These are phyloP conservation scores for Schizothorax lantsangensis DNA, from an alignment of 2,797 vertebrate species.

Conservation along the genomic window DNA sequence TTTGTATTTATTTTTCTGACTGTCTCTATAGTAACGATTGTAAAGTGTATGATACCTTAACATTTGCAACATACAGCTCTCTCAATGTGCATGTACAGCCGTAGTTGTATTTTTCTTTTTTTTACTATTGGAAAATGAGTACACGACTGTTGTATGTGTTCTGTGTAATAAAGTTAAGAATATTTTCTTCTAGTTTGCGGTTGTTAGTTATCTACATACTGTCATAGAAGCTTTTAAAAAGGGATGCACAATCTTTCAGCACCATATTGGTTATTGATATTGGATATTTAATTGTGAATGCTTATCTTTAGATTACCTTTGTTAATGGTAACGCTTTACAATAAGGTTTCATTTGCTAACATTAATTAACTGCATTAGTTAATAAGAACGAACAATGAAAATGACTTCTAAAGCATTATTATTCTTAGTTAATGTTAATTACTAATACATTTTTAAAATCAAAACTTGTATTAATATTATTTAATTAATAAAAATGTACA, in stretches of 20 bases:
- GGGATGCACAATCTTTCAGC: not conserved
- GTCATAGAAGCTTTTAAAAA: not conserved
- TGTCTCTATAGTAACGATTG: slow-evolving; percentile 60
- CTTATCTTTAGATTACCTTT: not conserved
- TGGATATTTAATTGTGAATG: not conserved
- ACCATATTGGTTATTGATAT: not conserved
- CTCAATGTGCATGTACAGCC: slow-evolving; percentile 85
- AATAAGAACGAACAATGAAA: too few relatives aligned
- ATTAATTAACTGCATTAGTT: too few relatives aligned
- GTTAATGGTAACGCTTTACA: not conserved
- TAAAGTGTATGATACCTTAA: slow-evolving; percentile 50
- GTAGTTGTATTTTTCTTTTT: slow-evolving; percentile 81
- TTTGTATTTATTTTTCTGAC: slow-evolving; percentile 55
- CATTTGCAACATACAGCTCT: slow-evolving; percentile 51
- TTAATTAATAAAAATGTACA: not conserved
- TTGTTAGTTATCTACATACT: slow-evolving; percentile 25
- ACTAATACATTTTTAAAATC: too few relatives aligned
- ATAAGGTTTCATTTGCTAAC: not conserved
- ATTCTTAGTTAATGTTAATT: too few relatives aligned
- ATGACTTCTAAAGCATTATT: too few relatives aligned
- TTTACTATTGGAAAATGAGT: slow-evolving; percentile 88
- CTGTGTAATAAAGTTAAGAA: slow-evolving; percentile 90
- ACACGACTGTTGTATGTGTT: slow-evolving; percentile 83
- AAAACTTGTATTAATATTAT: not conserved
- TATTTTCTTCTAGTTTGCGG: slow-evolving; percentile 78